phyloP scores from a whole-genome alignment of 2,888 invertebrate genomes.

The Thysanoteuthis rhombus region DNA sequence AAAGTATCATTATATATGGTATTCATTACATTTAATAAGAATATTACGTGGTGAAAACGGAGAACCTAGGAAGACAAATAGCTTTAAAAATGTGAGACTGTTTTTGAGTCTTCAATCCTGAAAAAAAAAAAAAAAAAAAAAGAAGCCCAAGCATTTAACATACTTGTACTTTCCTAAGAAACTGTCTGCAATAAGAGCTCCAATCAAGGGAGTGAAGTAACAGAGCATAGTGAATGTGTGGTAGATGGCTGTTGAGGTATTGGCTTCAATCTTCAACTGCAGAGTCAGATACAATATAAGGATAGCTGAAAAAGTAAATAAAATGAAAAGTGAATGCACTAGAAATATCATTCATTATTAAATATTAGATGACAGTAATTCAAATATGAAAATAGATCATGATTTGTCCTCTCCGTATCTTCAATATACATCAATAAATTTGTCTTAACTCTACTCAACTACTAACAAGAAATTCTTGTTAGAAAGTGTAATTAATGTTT shows the following conservation, averaged over 20 bases:
- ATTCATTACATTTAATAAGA: too few species aligned
- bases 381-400: too few species aligned
- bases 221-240: constrained; percentile 89
- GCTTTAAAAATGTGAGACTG: too few species aligned
- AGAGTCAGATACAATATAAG: constrained; percentile 87
- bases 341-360: too few species aligned
- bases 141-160: neutral
- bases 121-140: neutral
- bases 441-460: too few species aligned
- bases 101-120: neutral
- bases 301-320: constrained; percentile 77
- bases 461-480: too few species aligned
- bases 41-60: too few species aligned
- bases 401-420: too few species aligned
- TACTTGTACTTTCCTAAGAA: constrained; percentile 87
- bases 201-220: constrained; percentile 88
- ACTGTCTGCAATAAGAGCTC: constrained; percentile 94
- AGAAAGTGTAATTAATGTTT: too few species aligned
- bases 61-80: too few species aligned
- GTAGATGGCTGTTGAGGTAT: constrained; percentile 85
- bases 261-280: constrained; percentile 78
- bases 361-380: neutral
- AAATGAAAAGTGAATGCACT: neutral
- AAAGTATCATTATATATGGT: too few species aligned
- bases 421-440: too few species aligned